These are phyloP conservation scores for Thera britannica DNA, from an alignment of 2,888 invertebrate genomes.

Conservation along the genomic window DNA sequence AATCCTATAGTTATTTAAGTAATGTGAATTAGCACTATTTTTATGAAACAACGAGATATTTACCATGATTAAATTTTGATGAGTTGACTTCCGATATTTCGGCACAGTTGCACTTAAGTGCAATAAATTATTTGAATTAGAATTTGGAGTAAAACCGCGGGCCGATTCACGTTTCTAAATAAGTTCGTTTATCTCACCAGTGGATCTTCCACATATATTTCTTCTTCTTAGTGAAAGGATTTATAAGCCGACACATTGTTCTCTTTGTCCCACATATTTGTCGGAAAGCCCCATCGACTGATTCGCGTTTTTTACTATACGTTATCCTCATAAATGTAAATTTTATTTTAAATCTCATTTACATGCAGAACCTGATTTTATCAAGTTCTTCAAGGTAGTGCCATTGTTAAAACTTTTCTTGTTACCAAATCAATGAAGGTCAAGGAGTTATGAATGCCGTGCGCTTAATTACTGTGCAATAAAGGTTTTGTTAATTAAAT, in stretches of 20 bases:
- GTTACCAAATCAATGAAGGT: constrained; percentile 23
- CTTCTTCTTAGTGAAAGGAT: neutral
- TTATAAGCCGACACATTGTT: neutral
- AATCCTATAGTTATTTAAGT: no score
- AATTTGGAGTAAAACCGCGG: no score
- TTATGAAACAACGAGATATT: no score
- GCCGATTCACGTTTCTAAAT: no score
- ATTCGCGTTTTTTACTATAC: neutral
- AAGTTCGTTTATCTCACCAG: no score
- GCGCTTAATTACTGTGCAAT: constrained; percentile 11
- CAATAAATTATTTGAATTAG: neutral
- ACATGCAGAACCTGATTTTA: constrained; percentile 16
- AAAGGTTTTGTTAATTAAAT: constrained; percentile 16
- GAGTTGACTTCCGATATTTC: no score
- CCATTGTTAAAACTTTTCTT: constrained; percentile 7
- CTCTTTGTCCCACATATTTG: neutral
- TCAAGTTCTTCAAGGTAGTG: neutral
- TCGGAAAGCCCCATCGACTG: constrained; percentile 12
- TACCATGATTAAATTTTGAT: no score
- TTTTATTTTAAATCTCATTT: neutral
- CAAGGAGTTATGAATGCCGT: constrained; percentile 8
- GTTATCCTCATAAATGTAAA: constrained; percentile 6
- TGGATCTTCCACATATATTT: neutral
- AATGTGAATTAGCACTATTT: no score
- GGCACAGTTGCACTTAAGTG: no score